phyloP scores from a whole-genome alignment of 1,140 invertebrate species.

The Drosophila pseudoobscura region DNA sequence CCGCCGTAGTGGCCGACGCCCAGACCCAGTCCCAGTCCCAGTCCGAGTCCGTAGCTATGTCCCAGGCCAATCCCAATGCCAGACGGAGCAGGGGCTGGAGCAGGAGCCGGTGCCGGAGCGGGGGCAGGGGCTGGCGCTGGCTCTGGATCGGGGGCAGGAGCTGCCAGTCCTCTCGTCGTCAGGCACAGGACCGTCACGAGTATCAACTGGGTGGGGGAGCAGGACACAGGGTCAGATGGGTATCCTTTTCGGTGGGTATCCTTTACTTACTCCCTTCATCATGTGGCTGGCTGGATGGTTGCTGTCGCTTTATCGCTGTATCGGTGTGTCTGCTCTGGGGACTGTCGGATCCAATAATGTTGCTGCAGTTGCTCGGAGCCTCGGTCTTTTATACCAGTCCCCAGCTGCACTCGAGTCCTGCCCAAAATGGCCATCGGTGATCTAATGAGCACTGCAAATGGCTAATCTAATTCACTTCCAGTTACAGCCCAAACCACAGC shows the following conservation, averaged over 20 bases:
- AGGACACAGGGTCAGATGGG: not conserved
- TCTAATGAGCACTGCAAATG: constrained; percentile 53
- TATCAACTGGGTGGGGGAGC: constrained; percentile 30
- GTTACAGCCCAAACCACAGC: constrained; percentile 20
- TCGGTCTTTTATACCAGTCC: constrained; percentile 54
- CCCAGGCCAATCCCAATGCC: constrained; percentile 66
- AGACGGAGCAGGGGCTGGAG: constrained; percentile 45
- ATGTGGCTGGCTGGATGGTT: constrained; percentile 31
- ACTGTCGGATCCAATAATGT: constrained; percentile 30
- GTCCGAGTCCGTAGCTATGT: constrained; percentile 60
- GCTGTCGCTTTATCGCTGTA: not conserved
- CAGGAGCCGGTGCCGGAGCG: constrained; percentile 44
- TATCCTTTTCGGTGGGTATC: not conserved
- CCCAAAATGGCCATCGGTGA: constrained; percentile 55
- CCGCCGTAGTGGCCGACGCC: constrained; percentile 54
- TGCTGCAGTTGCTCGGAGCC: constrained; percentile 16
- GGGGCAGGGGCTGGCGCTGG: constrained; percentile 50
- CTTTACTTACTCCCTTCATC: constrained; percentile 57
- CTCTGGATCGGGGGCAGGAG: constrained; percentile 48
- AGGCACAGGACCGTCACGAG: constrained; percentile 49
- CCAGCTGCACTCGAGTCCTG: constrained; percentile 23
- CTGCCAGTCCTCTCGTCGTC: constrained; percentile 41
- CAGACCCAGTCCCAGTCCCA: constrained; percentile 47
- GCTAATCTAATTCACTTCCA: constrained; percentile 18
- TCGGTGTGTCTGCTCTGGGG: constrained; percentile 6